Evolutionary conservation across 2,888 invertebrate genomes (phyloP).

Genomic region (Dryomyza anilis): DNA sequence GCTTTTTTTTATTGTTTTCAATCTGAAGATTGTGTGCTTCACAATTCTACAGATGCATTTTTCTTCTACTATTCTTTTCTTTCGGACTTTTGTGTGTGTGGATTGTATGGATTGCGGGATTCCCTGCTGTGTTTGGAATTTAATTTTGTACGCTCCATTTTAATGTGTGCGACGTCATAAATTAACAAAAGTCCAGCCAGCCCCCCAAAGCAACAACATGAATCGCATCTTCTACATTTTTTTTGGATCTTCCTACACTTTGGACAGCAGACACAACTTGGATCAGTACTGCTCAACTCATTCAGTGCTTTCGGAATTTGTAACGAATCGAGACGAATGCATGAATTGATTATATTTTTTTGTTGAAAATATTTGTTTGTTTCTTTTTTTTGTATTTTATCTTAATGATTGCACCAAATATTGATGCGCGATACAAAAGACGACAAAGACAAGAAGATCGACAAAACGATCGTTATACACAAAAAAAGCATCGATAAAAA

Average conservation of each 20-base stretch:
- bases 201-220: neutral
- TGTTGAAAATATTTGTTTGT: too few relatives aligned
- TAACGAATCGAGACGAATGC: slow-evolving; percentile 20
- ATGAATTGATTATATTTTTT: slow-evolving; percentile 21
- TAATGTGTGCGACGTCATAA: slow-evolving; percentile 25
- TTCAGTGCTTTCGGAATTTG: slow-evolving; percentile 4
- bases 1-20: slow-evolving; percentile 11
- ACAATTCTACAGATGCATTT: too few relatives aligned
- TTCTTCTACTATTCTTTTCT: too few relatives aligned
- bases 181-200: slow-evolving; percentile 20
- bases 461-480: too few relatives aligned
- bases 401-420: slow-evolving; percentile 28
- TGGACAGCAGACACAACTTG: neutral
- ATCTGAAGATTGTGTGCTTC: too few relatives aligned
- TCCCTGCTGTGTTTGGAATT: slow-evolving; percentile 31
- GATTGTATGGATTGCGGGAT: neutral
- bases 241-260: neutral
- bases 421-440: slow-evolving; percentile 7
- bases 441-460: too few relatives aligned
- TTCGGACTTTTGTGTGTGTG: neutral
- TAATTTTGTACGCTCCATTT: slow-evolving; percentile 17
- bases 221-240: neutral
- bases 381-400: slow-evolving; percentile 14
- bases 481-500: too few relatives aligned
- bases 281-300: neutral